Conservation (phyloP, 2,113 vertebrate genomes). For the Notechis scutatus region DNA sequence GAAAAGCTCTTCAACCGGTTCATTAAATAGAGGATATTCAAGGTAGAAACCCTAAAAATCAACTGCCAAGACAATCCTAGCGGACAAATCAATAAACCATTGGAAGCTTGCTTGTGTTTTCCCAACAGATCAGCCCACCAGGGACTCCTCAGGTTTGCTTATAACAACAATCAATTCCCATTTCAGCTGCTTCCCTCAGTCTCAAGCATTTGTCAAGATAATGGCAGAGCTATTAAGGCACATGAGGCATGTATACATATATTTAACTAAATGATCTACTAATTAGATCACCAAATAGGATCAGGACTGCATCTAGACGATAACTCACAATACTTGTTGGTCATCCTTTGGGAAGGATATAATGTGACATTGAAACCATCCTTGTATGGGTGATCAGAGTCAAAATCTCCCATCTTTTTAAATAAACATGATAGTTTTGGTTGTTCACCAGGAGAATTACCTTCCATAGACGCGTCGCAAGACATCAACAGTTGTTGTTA, state of each 20-base stretch:
- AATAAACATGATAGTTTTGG: neutral
- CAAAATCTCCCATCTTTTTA: neutral
- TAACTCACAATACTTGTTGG: neutral
- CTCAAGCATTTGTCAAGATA: neutral
- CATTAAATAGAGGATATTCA: neutral
- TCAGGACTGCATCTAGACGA: neutral
- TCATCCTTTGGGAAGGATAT: neutral
- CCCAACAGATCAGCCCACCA: neutral
- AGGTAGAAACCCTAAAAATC: neutral
- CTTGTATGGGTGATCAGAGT: neutral
- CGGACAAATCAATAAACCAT: neutral
- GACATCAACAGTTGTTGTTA: neutral
- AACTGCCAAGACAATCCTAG: neutral
- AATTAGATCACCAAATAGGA: neutral
- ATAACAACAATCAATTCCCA: neutral
- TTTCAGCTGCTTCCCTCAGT: neutral
- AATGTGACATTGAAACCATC: neutral
- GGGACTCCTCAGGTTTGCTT: neutral
- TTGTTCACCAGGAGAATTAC: neutral
- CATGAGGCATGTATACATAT: neutral
- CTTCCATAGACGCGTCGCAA: neutral
- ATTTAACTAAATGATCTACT: neutral
- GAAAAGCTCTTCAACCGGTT: neutral
- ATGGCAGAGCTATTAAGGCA: neutral
- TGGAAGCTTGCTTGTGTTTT: neutral